Evolutionary conservation across 2,888 invertebrate genomes (phyloP).

Genomic region (Fissipunctia ypsillon): DNA sequence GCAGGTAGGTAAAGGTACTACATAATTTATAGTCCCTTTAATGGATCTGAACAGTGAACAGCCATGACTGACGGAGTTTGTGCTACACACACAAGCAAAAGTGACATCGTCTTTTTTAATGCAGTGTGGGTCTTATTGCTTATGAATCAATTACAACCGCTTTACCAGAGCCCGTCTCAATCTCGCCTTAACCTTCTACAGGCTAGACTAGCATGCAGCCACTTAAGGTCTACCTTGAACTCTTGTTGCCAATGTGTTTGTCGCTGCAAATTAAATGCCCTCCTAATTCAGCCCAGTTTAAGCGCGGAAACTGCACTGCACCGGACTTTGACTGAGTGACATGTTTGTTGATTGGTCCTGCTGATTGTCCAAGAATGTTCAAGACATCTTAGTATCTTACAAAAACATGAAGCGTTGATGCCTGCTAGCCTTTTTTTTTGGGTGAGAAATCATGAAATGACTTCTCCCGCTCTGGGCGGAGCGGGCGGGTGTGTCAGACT

Average conservation of each 20-base stretch:
- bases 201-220: constrained; percentile 20
- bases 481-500: too few relatives aligned
- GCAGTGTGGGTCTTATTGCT: constrained; percentile 19
- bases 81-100: not conserved
- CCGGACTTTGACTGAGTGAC: not conserved
- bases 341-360: not conserved
- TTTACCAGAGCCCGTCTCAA: constrained; percentile 10
- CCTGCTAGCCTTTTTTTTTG: too few relatives aligned
- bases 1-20: not conserved
- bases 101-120: not conserved
- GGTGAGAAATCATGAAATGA: too few relatives aligned
- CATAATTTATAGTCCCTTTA: not conserved
- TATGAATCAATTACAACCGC: constrained; percentile 29
- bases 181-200: constrained; percentile 32
- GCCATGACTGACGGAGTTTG: not conserved
- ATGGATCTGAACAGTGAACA: not conserved
- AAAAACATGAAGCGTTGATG: not conserved
- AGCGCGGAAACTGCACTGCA: constrained; percentile 26
- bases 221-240: constrained; percentile 47
- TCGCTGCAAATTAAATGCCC: constrained; percentile 17
- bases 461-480: too few relatives aligned
- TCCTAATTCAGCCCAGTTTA: constrained; percentile 34
- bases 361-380: too few relatives aligned
- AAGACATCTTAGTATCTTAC: not conserved
- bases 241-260: constrained; percentile 26